These are phyloP conservation scores for Nemotelus pantherinus DNA, from an alignment of 2,888 invertebrate species.

Conservation along the genomic window DNA sequence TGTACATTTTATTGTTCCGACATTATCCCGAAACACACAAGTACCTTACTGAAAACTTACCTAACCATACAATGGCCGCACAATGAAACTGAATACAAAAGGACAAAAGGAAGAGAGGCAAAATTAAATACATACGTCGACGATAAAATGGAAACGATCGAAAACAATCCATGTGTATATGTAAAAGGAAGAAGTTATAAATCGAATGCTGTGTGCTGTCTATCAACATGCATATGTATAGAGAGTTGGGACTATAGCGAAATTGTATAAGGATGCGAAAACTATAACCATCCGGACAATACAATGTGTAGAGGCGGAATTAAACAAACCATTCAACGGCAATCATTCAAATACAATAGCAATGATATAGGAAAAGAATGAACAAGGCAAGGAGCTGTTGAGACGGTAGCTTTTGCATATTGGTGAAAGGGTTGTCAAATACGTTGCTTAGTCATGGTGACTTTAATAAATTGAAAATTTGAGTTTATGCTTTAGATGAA, in stretches of 20 bases:
- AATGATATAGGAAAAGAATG: neutral
- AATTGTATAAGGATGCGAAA: neutral
- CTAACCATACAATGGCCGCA: constrained; percentile 9
- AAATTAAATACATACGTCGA: neutral
- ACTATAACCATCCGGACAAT: constrained; percentile 18
- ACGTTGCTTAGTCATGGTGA: too few species aligned
- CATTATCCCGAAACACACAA: constrained; percentile 25
- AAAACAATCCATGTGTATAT: neutral
- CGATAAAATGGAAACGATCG: constrained; percentile 20
- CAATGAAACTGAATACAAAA: constrained; percentile 40
- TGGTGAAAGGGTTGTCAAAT: too few species aligned
- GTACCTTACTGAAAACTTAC: constrained; percentile 21
- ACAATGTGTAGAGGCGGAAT: constrained; percentile 38
- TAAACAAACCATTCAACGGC: constrained; percentile 26
- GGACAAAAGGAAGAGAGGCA: constrained; percentile 11
- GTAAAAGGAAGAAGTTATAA: constrained; percentile 6
- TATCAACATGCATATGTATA: too few species aligned
- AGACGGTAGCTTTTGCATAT: too few species aligned
- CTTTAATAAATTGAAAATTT: too few species aligned
- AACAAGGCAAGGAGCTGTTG: too few species aligned
- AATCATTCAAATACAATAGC: constrained; percentile 35
- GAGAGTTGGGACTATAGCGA: too few species aligned
- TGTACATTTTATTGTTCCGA: constrained; percentile 37
- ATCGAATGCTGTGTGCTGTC: neutral
- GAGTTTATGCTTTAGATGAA: too few species aligned